Percentiles rank a stretch among this genome's conserved stretches.
These are phyloP conservation scores for Rhadina sibilatrix DNA, from an alignment of 2,113 vertebrate species.

Conservation along the genomic window DNA sequence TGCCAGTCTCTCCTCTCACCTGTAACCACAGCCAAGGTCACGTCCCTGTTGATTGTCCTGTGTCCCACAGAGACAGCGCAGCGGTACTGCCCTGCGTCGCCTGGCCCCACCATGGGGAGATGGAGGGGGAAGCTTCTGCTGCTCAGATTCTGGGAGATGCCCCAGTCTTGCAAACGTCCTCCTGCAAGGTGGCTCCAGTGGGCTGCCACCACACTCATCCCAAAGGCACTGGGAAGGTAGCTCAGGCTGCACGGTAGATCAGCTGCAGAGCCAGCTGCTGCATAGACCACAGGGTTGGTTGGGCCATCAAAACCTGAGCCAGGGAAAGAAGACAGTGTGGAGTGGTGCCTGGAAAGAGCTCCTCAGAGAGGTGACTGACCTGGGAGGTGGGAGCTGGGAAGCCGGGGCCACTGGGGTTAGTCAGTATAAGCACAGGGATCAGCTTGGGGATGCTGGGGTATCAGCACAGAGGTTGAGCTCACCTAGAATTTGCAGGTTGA, in stretches of 20 bases:
- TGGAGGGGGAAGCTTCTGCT: constrained; percentile 53
- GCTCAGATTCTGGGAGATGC: background rate
- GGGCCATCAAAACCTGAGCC: constrained; percentile 65
- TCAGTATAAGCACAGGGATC: background rate
- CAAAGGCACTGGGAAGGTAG: background rate
- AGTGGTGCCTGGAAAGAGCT: background rate
- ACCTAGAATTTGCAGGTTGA: constrained; percentile 70
- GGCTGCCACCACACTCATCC: background rate
- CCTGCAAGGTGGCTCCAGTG: constrained; percentile 50
- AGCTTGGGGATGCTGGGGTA: background rate
- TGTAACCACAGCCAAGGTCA: constrained; percentile 71
- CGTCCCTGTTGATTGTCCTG: constrained; percentile 3
- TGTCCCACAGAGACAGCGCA: constrained; percentile 52
- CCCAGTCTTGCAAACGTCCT: background rate
- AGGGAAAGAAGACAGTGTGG: background rate
- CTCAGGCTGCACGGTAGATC: constrained; percentile 62
- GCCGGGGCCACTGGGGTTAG: background rate
- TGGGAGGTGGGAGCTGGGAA: background rate
- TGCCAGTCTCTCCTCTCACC: constrained; percentile 56
- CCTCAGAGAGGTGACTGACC: background rate
- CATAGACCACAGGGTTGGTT: constrained; percentile 50
- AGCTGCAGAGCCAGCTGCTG: constrained; percentile 64
- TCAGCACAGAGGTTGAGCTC: background rate
- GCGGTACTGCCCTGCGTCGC: constrained; percentile 65
- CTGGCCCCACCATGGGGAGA: constrained; percentile 42